Evolutionary conservation across 2,888 invertebrate genomes (phyloP), one percentile per base, ranked within the genome.

Genomic region (Limulus polyphemus): DNA sequence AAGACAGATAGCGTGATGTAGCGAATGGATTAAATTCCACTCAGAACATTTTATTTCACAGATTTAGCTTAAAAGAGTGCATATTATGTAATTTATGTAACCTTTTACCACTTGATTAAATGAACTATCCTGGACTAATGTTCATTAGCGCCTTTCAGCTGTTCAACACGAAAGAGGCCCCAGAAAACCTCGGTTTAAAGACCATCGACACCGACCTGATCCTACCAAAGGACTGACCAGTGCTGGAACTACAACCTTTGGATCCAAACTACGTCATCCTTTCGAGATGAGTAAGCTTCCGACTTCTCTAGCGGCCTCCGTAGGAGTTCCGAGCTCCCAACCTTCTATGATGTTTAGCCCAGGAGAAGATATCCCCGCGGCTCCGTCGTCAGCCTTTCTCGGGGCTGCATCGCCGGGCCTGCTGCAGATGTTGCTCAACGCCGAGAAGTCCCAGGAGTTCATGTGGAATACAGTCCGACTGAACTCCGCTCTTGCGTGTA

Each of bases 111-210:
- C 32, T 32, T 32, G 32, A 7, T 2, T 32, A 32, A 32, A 32
- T 7, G n/a, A 32, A 32, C 32, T 32, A 32, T 32, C 32, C 32
- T 32, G 7, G 32, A 32, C 32, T 32, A 32, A 32, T 32, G 32
- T 32, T 32, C 7, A 32, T 32, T 32, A 32, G 32, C 12, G 3
- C 51, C n/a, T n/a, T 51, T 63, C 81, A 95, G 95, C 95, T 75
- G 95, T 95, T 65, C 95, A 95, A 78, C 95, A 95, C 79, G 95
- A 95, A 78, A 83, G 95, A 56, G 95, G 95, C 10, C 95, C 95
- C 0, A 83, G 95, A 64, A 94, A 94, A 78, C 91, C 93, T 10
- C 94, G 95, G 78, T 78, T 86, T 66, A 88, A 73, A 60, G 72
- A 72, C 57, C 56, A 54, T 62, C 55, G 71, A 70, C 72, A 60